Base-by-base conservation (phyloP, 2,113 vertebrate species). In the Percina caprodes region DNA sequence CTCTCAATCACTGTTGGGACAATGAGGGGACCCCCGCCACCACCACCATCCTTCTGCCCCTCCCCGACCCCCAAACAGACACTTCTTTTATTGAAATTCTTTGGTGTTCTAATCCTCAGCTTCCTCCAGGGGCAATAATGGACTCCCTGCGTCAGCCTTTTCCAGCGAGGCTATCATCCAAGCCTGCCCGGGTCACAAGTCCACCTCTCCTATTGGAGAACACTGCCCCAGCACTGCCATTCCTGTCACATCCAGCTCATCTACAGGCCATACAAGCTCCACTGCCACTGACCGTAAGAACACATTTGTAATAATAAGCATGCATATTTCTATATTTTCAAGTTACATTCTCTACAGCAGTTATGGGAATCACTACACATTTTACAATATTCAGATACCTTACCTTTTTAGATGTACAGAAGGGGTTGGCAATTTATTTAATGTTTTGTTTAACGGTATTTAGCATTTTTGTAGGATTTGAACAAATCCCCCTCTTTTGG, bases 1-100 rank as follows among this genome's bases (percentile, higher is more conserved):
- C 94, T 94, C 95, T 95, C 95, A 95, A 94, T 95, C 95, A 95
- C 92, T 71, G 88, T 79, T 79, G 91, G 94, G 94, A 96, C 95
- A 96, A 96, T 95, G 78, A 92, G 84, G 82, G 86, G 86, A 61
- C 66, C 71, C 30, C 33, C 83, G 54, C 75, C 86, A 80, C 79
- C 86, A 73, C 79, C 82, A 63, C 81, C 85, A 69, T 85, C 94
- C 89, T 87, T 70, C 86, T 88, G 89, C 92, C 88, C 89, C 93
- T 91, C 92, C 92, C 88, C 87, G 90, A 91, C 95, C 93, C 93
- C 91, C 91, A 92, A 94, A 95, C 94, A 96, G 94, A 96, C 95
- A 95, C 94, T 94, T 95, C 94, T 95, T 96, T 96, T 96, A 95
- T 96, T 96, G 94, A 94, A 95, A 94, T 95, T 95, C 94, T 96